These are phyloP conservation scores for Fabriciana adippe DNA, from an alignment of 2,888 invertebrate species.

Conservation along the genomic window DNA sequence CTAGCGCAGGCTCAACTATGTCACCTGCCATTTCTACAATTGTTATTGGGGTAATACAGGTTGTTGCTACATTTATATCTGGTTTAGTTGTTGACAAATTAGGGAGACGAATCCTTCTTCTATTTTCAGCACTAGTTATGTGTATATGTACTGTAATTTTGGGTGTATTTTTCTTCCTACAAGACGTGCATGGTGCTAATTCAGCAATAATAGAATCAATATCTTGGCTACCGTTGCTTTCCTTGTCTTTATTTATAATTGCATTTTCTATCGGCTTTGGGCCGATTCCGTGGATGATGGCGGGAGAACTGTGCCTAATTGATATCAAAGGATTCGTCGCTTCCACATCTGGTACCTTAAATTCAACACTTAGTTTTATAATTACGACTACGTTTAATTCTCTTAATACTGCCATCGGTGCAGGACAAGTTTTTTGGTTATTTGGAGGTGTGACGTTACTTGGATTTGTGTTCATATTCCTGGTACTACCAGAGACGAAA, in stretches of 20 bases:
- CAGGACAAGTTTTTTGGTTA: conserved; percentile 87
- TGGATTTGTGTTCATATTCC: conserved; percentile 86
- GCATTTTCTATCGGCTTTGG: conserved; percentile 93
- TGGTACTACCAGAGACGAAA: conserved; percentile 86
- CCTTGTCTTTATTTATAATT: conserved; percentile 89
- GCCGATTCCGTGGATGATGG: conserved; percentile 94
- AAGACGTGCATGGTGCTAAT: conserved; percentile 56
- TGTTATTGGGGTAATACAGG: conserved; percentile 91
- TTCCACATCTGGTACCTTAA: conserved; percentile 90
- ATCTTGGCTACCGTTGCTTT: conserved; percentile 88
- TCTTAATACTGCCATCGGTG: conserved; percentile 80
- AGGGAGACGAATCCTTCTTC: conserved; percentile 89
- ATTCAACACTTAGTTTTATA: conserved; percentile 92
- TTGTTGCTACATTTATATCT: conserved; percentile 87
- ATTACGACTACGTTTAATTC: conserved; percentile 88
- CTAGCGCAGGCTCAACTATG: conserved; percentile 83
- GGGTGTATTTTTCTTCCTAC: conserved; percentile 86
- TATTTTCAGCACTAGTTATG: conserved; percentile 88
- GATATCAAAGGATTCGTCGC: conserved; percentile 90
- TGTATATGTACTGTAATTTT: conserved; percentile 86
- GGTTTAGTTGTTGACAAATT: conserved; percentile 90
- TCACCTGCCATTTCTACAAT: conserved; percentile 85
- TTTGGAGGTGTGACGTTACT: conserved; percentile 86
- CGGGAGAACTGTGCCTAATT: conserved; percentile 89
- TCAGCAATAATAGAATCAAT: conserved; percentile 75